Evolutionary conservation across 2,888 invertebrate species (phyloP), one percentile per base, ranked within the genome.

Genomic region (Agrenia bidenticulata): DNA sequence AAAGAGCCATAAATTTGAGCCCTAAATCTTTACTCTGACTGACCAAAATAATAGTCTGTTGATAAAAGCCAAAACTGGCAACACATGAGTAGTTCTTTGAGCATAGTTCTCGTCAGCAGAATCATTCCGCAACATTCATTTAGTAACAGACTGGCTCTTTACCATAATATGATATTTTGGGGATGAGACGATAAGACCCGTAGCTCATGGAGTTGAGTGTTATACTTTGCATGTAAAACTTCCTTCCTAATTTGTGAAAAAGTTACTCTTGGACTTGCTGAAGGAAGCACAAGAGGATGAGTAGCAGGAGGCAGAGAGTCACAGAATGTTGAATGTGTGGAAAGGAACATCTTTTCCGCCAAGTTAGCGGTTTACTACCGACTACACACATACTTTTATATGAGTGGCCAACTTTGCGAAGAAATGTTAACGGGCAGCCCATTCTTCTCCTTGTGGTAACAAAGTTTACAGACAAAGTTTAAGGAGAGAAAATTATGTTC

Each of bases 211-310:
- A 11, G 4, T 32, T 39, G 51, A 23, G 21, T 51, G 11, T 24
- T 24, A 23, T 15, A 23, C 51, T 11, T 51, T 55, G 2, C 32
- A 55, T 55, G 26, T 27, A 55, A 55, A 55, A 55, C 32, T 55
- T 55, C 32, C 24, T 55, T 17, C 54, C 17, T 57, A 57, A 57
- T 57, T 57, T 57, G 41, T 9, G 57, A 57, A 57, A 57, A 57
- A 57, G 42, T 41, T 32, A 54, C 54, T 51, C 23, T 51, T 9
- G 13, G 13, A 7, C 19, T 49, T 23, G 9, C 19, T 15, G 5
- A 45, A 4, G 45, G 19, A 45, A 15, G 45, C 4, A 45, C n/a
- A 45, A 4, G 5, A 15, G 45, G 15, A 45, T 7, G 7, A 45
- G 45, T 45, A 5, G 45, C 19, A 45, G 5, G 7, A 39, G 39